phyloP scores from a whole-genome alignment of 1,140 invertebrate species.

The Ctenoplectra terminalis region DNA sequence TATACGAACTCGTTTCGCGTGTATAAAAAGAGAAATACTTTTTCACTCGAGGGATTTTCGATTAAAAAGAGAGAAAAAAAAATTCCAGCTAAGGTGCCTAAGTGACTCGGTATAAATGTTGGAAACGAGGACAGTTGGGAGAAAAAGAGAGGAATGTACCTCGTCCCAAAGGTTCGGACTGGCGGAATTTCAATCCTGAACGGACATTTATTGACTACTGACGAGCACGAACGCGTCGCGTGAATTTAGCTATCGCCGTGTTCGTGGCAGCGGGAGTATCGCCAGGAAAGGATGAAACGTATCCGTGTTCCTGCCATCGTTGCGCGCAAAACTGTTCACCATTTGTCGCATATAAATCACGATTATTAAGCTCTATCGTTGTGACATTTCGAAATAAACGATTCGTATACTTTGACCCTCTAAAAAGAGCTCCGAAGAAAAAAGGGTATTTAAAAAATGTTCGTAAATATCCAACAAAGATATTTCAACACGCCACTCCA shows the following conservation, averaged over 20 bases:
- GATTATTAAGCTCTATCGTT: not conserved
- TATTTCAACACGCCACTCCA: not conserved
- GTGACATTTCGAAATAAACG: not conserved
- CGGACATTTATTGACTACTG: conserved; percentile 49
- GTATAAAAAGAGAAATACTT: too few species aligned
- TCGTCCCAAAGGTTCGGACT: conserved; percentile 17
- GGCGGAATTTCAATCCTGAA: conserved; percentile 53
- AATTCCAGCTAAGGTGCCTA: not conserved
- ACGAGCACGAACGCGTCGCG: conserved; percentile 12
- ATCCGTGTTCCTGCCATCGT: not conserved
- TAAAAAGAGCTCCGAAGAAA: not conserved
- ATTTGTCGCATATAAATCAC: not conserved
- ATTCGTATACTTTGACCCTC: not conserved
- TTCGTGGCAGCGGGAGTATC: not conserved
- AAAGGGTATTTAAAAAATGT: not conserved
- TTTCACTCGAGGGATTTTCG: not conserved
- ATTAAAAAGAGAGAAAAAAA: not conserved
- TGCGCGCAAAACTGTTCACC: not conserved
- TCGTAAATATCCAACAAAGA: not conserved
- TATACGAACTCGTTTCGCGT: too few species aligned
- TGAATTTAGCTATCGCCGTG: conserved; percentile 31
- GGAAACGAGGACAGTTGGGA: not conserved
- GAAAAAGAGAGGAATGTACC: conserved; percentile 2
- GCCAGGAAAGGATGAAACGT: not conserved
- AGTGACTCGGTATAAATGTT: not conserved